Evolutionary conservation across 2,888 invertebrate genomes (phyloP).

Genomic region (Caenorhabditis afra): DNA sequence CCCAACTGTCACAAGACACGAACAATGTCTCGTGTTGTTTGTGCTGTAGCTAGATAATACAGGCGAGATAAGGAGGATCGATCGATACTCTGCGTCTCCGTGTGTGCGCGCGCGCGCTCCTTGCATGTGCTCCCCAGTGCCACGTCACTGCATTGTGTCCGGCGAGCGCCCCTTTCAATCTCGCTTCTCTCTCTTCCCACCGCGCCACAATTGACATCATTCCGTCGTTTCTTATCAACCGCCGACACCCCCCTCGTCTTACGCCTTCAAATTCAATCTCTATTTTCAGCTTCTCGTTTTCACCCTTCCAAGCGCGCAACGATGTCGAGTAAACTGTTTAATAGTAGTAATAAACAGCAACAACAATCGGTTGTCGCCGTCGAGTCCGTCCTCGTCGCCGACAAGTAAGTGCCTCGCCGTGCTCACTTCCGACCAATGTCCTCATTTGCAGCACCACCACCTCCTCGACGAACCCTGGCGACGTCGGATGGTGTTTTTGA

Average conservation of each 20-base stretch:
- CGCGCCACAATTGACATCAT: slow-evolving; percentile 6
- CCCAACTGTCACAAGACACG: too few relatives aligned
- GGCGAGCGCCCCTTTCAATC: background rate
- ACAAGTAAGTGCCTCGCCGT: slow-evolving; percentile 19
- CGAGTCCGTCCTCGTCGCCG: slow-evolving; percentile 11
- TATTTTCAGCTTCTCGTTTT: slow-evolving; percentile 34
- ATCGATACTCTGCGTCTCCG: too few relatives aligned
- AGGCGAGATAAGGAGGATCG: too few relatives aligned
- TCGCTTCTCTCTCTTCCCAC: background rate
- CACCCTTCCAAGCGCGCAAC: slow-evolving; percentile 13
- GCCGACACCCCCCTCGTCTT: background rate
- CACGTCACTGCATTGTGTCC: background rate
- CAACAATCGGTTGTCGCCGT: slow-evolving; percentile 27
- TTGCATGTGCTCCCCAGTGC: background rate
- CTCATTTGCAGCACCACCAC: slow-evolving; percentile 34
- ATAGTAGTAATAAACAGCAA: slow-evolving; percentile 37
- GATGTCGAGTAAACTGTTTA: slow-evolving; percentile 57
- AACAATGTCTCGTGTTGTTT: too few relatives aligned
- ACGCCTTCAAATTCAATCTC: background rate
- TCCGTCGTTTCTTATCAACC: background rate
- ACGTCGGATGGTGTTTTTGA: slow-evolving; percentile 74
- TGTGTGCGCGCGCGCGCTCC: too few relatives aligned
- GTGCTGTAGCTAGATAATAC: too few relatives aligned
- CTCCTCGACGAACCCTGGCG: slow-evolving; percentile 52
- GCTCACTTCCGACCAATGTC: background rate